phyloP scores from a whole-genome alignment of 2,888 invertebrate species.

The Dioctria linearis region DNA sequence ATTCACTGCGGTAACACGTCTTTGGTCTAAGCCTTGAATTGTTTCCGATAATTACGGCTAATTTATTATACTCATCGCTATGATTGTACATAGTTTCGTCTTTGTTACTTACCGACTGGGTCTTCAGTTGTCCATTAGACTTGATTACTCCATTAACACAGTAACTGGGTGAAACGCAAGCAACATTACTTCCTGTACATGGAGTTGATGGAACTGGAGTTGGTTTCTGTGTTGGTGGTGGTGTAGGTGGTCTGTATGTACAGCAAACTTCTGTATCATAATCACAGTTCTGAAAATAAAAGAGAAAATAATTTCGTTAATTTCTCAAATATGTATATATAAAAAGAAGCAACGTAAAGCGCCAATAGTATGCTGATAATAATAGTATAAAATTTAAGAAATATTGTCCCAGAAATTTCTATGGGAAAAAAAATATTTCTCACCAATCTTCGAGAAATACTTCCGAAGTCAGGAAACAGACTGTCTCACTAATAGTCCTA shows the following conservation, averaged over 20 bases:
- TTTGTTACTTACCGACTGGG: constrained; percentile 66
- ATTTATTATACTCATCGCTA: not conserved
- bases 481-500: too few relatives aligned
- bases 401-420: too few relatives aligned
- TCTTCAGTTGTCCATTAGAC: constrained; percentile 65
- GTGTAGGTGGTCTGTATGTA: constrained; percentile 63
- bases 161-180: constrained; percentile 67
- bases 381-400: too few relatives aligned
- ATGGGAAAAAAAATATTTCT: too few relatives aligned
- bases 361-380: too few relatives aligned
- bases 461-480: too few relatives aligned
- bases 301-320: constrained; percentile 60
- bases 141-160: constrained; percentile 68
- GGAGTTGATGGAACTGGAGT: constrained; percentile 62
- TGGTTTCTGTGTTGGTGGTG: constrained; percentile 61
- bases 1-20: not conserved
- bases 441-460: too few relatives aligned
- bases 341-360: too few relatives aligned
- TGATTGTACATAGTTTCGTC: not conserved
- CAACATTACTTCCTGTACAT: constrained; percentile 65
- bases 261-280: constrained; percentile 71
- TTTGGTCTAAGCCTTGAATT: constrained; percentile 38
- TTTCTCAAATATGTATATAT: not conserved
- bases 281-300: constrained; percentile 70
- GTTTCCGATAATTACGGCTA: constrained; percentile 5